Evolutionary conservation across 2,888 invertebrate genomes (phyloP), one percentile per base, ranked within the genome.

Genomic region (Ormyrus rosae): DNA sequence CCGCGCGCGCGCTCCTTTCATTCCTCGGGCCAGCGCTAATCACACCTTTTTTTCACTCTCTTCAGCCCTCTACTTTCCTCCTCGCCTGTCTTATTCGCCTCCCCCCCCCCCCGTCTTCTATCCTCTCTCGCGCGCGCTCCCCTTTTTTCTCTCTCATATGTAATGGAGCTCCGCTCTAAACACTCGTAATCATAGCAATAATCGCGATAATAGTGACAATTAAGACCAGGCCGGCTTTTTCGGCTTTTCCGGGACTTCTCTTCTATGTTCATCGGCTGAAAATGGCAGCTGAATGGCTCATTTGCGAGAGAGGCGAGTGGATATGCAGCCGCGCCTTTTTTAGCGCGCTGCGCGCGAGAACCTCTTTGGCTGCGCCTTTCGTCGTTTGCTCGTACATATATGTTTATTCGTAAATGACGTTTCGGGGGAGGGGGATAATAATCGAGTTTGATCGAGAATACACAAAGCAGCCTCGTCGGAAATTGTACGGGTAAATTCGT

Each of bases 191-290:
- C 73, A 45, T 69, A 80, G 61, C 65, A 71, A 65, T 68, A 51
- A 81, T 77, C 81, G 77, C 58, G 46, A 45, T 81, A 77, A 81
- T 72, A 64, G 81, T 63, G 45, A 81, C 81, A 60, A 73, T 77
- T 77, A 69, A 73, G 58, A 6, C 55, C 11, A 19, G 19, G 19
- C 19, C 1, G 48, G 34, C 69, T 63, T 60, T 56, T 10, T 19
- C 64, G 46, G 34, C n/a, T 48, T 6, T 13, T 68, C 51, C 13
- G 19, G 19, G 19, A 19, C 19, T 19, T 19, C 1, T 60, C 50
- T 48, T 56, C 34, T 56, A 7, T 58, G 2, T 50, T 70, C n/a
- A 2, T 53, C 11, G 9, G 5, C 19, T n/a, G 45, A 60, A 34
- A 75, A 75, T 56, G 60, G 4, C 9, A 9, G 11, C 46, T 7